Evolutionary conservation across 92 coral and sea anemone species (phyloP).

Genomic region (Hydrozoanthus gracilis): DNA sequence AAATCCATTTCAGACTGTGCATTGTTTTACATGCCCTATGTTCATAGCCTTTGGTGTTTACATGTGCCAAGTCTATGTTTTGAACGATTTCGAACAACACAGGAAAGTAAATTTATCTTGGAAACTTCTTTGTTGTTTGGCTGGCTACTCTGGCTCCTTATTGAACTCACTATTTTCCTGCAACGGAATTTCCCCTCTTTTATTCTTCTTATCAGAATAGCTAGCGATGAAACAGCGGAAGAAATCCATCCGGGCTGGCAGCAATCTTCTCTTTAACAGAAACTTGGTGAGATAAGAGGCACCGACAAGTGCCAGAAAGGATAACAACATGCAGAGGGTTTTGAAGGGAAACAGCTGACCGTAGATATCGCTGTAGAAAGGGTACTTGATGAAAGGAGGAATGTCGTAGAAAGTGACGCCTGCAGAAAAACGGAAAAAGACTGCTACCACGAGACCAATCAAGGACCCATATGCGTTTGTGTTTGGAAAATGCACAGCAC

Average conservation of each 20-base stretch:
- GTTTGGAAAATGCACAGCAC: constrained; percentile 29
- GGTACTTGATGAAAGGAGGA: constrained; percentile 43
- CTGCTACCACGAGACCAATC: neutral
- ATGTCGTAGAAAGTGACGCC: constrained; percentile 21
- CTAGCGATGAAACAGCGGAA: constrained; percentile 4
- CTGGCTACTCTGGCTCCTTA: too few relatives aligned
- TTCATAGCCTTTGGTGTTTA: too few relatives aligned
- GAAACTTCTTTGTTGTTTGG: too few relatives aligned
- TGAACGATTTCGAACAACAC: too few relatives aligned
- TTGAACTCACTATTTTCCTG: too few relatives aligned
- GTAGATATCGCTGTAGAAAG: constrained; percentile 36
- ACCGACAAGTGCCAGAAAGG: neutral
- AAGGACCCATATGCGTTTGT: constrained; percentile 49
- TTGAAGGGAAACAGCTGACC: constrained; percentile 55
- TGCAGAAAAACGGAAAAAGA: constrained; percentile 39
- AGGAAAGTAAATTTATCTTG: too few relatives aligned
- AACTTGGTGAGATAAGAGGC: constrained; percentile 49
- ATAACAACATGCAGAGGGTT: constrained; percentile 26
- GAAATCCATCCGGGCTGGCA: constrained; percentile 34
- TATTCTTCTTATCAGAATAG: neutral
- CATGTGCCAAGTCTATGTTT: too few relatives aligned
- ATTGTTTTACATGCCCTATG: too few relatives aligned
- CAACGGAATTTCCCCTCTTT: neutral
- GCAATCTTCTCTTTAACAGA: constrained; percentile 1
- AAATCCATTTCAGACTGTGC: too few relatives aligned